Evolutionary conservation across 1,140 invertebrate genomes (phyloP).

Genomic region (Lanistes nyassanus): DNA sequence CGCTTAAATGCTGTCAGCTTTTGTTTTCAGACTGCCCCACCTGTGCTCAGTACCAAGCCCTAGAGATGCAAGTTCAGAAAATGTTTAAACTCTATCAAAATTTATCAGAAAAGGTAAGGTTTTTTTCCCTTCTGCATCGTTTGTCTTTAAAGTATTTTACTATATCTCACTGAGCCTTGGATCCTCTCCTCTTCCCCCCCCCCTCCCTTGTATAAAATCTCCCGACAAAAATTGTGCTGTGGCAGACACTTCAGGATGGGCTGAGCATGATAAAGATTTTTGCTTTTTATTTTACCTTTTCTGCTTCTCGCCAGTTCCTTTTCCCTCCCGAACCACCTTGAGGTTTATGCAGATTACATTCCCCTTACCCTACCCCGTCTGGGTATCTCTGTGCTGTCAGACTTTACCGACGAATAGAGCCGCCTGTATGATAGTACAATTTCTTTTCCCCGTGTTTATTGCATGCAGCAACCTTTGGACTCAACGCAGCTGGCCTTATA

Average conservation of each 20-base stretch:
- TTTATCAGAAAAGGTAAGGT: conserved; percentile 75
- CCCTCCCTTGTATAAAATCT: neutral
- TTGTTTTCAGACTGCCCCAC: conserved; percentile 79
- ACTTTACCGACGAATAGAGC: too few relatives aligned
- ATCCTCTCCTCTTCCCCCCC: neutral
- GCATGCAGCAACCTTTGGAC: too few relatives aligned
- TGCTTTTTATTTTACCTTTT: neutral
- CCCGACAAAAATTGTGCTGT: neutral
- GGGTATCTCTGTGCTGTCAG: too few relatives aligned
- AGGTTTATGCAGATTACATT: too few relatives aligned
- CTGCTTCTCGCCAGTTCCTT: neutral
- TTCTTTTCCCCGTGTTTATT: too few relatives aligned
- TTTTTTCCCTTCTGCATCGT: neutral
- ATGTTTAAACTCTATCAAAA: conserved; percentile 68
- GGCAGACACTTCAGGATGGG: neutral
- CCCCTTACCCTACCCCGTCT: too few relatives aligned
- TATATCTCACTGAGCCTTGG: neutral
- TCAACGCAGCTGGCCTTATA: too few relatives aligned
- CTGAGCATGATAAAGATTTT: neutral
- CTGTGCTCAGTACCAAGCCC: conserved; percentile 85
- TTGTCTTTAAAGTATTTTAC: neutral
- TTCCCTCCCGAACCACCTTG: neutral
- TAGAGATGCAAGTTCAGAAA: conserved; percentile 80
- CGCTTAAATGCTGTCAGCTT: neutral
- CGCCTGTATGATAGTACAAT: too few relatives aligned